These are phyloP conservation scores for Centrocercus urophasianus DNA, from an alignment of 2,113 vertebrate genomes.

Conservation along the genomic window DNA sequence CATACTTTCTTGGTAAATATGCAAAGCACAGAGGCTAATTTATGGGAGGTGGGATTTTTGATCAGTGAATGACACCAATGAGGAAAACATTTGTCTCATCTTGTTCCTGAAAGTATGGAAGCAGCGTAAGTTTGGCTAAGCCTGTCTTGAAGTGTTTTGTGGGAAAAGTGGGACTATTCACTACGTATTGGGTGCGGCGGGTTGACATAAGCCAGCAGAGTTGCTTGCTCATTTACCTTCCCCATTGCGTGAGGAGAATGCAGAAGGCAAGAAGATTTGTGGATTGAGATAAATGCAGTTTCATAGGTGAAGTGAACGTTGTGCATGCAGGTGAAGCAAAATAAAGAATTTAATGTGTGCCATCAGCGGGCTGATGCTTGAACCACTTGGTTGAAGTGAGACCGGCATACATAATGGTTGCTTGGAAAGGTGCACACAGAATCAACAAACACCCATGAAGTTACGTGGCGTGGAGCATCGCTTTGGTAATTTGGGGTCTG, in stretches of 20 bases:
- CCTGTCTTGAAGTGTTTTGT: background rate
- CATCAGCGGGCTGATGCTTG: background rate
- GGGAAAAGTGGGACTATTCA: background rate
- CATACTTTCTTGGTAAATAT: background rate
- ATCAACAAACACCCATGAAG: background rate
- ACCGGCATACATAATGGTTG: fast-evolving
- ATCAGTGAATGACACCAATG: fast-evolving
- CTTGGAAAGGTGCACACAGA: background rate
- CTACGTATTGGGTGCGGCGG: fast-evolving
- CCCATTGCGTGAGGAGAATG: background rate
- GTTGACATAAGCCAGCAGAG: background rate
- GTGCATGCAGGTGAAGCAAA: background rate
- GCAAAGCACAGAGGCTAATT: background rate
- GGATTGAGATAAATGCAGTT: background rate
- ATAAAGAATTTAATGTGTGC: background rate
- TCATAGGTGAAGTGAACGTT: background rate
- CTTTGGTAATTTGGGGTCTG: background rate
- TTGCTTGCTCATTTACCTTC: fast-evolving
- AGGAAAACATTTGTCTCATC: background rate
- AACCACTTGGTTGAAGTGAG: background rate
- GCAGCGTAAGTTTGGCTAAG: fast-evolving
- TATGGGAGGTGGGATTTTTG: background rate
- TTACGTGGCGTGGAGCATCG: background rate
- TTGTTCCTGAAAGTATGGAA: background rate
- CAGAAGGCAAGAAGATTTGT: too few relatives aligned